These are phyloP conservation scores for Anhinga anhinga DNA, from an alignment of 2,113 vertebrate genomes.

Conservation along the genomic window DNA sequence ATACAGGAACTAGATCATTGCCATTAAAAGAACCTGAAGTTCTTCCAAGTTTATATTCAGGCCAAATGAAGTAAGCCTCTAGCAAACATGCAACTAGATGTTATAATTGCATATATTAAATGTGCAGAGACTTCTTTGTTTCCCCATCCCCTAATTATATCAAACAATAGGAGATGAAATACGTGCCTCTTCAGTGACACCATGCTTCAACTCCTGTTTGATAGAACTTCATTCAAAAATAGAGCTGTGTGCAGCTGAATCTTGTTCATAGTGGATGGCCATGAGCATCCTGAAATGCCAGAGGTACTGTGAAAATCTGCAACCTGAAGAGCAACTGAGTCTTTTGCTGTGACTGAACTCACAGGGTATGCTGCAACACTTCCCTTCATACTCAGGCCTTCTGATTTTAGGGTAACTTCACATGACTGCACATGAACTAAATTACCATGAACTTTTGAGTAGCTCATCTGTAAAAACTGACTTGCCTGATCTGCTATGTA, in stretches of 20 bases:
- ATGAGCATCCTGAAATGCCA: not conserved
- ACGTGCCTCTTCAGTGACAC: not conserved
- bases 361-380: not conserved
- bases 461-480: not conserved
- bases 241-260: not conserved
- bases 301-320: not conserved
- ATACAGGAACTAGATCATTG: slow-evolving; percentile 48
- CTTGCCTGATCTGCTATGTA: not conserved
- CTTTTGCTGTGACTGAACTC: not conserved
- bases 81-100: slow-evolving; percentile 35
- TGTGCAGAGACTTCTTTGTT: slow-evolving; percentile 17
- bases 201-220: not conserved
- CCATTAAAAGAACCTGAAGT: slow-evolving; percentile 59
- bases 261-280: not conserved
- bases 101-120: slow-evolving; percentile 39
- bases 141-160: slow-evolving; percentile 5
- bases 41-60: slow-evolving; percentile 57
- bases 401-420: not conserved
- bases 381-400: not conserved
- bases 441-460: not conserved
- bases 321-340: not conserved
- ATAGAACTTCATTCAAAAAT: not conserved
- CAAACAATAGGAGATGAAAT: not conserved
- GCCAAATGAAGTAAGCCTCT: slow-evolving; percentile 45
- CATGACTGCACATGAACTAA: not conserved